Conservation (phyloP, 2,113 vertebrate genomes). For the Pheucticus melanocephalus region DNA sequence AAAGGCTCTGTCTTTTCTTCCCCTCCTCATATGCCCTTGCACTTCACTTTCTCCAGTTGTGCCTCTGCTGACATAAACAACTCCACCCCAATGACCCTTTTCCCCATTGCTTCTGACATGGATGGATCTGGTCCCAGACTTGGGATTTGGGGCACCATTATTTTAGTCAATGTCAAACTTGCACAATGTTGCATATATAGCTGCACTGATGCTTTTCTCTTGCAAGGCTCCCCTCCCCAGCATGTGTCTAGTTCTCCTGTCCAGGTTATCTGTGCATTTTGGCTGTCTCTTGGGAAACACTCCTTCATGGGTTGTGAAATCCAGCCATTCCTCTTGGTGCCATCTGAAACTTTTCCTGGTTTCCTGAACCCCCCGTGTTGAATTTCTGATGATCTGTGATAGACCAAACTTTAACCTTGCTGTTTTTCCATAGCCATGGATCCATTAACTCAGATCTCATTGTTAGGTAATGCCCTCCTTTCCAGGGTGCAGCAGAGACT, state of each 20-base stretch:
- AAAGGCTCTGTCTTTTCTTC: neutral
- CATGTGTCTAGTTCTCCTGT: neutral
- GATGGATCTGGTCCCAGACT: neutral
- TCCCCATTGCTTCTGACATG: neutral
- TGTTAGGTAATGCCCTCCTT: neutral
- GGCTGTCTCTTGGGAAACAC: neutral
- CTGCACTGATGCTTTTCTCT: neutral
- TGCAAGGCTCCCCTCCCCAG: neutral
- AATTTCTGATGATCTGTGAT: neutral
- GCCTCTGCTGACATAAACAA: neutral
- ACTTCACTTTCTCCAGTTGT: neutral
- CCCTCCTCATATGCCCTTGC: neutral
- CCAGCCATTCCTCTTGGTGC: neutral
- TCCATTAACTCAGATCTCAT: neutral
- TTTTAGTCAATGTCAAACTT: neutral
- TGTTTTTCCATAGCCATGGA: neutral
- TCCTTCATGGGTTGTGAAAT: neutral
- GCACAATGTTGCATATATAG: neutral
- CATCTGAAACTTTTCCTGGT: neutral
- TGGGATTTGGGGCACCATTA: neutral
- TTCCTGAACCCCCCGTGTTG: neutral
- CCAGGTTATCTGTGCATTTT: neutral
- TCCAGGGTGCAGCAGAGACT: neutral
- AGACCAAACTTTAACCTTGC: neutral
- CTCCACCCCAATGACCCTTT: neutral